These are phyloP conservation scores for Sclerodermus sp. DNA, from an alignment of 2,888 invertebrate species.

Conservation along the genomic window DNA sequence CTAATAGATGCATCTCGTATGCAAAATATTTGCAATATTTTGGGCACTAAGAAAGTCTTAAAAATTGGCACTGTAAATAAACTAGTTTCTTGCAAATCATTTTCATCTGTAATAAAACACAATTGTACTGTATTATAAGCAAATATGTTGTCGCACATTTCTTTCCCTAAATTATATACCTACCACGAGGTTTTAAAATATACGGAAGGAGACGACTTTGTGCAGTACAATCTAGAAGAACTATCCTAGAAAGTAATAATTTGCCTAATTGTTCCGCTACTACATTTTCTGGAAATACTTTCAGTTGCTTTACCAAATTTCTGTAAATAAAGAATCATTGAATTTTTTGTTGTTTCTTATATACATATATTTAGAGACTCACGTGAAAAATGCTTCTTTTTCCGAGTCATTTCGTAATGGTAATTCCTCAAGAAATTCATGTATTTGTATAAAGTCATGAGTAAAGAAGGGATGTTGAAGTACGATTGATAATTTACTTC, in stretches of 20 bases:
- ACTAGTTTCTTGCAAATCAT: constrained; percentile 59
- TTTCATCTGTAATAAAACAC: constrained; percentile 39
- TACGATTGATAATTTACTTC: constrained; percentile 70
- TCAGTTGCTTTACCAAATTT: constrained; percentile 68
- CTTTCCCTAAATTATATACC: constrained; percentile 17
- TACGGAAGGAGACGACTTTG: constrained; percentile 72
- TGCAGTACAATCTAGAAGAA: constrained; percentile 80
- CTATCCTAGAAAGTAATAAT: constrained; percentile 79
- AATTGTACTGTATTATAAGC: not conserved
- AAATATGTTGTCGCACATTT: too few species aligned
- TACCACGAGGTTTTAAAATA: constrained; percentile 74
- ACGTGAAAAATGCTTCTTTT: constrained; percentile 78
- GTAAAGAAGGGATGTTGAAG: constrained; percentile 78
- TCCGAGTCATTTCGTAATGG: constrained; percentile 78
- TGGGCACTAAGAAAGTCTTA: constrained; percentile 74
- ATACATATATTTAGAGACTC: not conserved
- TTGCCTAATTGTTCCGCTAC: constrained; percentile 81
- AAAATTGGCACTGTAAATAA: constrained; percentile 73
- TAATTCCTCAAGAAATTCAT: constrained; percentile 80
- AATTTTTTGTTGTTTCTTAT: not conserved
- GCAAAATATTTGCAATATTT: constrained; percentile 77
- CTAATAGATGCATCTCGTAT: constrained; percentile 85
- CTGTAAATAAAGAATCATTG: constrained; percentile 44
- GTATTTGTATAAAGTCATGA: constrained; percentile 81
- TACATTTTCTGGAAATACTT: constrained; percentile 75